These are phyloP conservation scores for Dysmachus trigonus DNA, from an alignment of 2,888 invertebrate species.

Conservation along the genomic window DNA sequence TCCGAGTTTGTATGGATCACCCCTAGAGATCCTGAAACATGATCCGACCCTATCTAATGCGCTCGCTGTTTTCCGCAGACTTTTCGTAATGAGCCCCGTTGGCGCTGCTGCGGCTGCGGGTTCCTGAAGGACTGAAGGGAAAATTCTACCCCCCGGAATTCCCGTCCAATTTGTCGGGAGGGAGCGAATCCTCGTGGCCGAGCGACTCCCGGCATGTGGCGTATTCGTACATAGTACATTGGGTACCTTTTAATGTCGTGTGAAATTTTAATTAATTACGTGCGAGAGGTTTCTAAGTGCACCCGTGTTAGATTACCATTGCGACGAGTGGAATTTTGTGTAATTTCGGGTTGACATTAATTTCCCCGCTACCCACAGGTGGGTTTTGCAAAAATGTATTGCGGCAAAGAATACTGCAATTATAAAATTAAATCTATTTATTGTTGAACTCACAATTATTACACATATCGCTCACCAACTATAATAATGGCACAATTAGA, in stretches of 20 bases:
- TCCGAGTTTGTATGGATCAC: neutral
- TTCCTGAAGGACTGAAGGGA: neutral
- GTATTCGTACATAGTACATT: neutral
- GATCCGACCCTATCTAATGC: neutral
- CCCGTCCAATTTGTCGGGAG: neutral
- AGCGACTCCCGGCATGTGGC: neutral
- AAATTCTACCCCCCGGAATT: neutral
- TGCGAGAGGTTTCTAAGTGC: slow-evolving; percentile 25
- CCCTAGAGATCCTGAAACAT: neutral
- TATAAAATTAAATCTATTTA: neutral
- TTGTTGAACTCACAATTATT: too few species aligned
- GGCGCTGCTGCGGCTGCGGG: neutral
- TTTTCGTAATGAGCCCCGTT: neutral
- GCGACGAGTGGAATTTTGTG: neutral
- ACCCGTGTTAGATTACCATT: slow-evolving; percentile 3
- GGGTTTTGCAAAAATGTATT: neutral
- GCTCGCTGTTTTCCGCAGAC: neutral
- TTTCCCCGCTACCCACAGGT: neutral
- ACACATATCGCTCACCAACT: neutral
- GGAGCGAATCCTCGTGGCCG: neutral
- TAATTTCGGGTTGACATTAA: slow-evolving; percentile 11
- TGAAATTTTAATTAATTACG: slow-evolving; percentile 37
- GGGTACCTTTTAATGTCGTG: slow-evolving; percentile 28
- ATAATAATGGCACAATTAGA: neutral
- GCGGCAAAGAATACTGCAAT: neutral